Conservation (phyloP, 2,113 vertebrate genomes). For the Phalacrocorax aristotelis region DNA sequence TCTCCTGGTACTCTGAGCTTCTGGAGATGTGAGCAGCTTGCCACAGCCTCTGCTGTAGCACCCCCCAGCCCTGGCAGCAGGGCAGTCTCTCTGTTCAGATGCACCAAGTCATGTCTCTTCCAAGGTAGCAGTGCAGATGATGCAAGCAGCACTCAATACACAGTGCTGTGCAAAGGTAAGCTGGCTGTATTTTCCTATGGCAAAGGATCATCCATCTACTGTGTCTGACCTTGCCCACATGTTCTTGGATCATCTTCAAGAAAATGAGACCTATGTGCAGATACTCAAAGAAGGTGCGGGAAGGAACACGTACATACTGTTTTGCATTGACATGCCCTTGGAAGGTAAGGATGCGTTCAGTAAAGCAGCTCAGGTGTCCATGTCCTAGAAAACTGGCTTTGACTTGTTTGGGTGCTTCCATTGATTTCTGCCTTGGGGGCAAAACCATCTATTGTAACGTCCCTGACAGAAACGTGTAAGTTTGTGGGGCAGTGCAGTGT, state of each 20-base stretch:
- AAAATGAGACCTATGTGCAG: neutral
- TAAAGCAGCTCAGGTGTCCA: neutral
- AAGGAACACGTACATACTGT: rapidly evolving
- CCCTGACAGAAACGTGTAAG: rapidly evolving
- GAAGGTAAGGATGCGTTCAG: neutral
- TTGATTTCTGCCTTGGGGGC: neutral
- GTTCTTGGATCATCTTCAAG: neutral
- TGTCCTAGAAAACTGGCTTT: neutral
- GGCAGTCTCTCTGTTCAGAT: neutral
- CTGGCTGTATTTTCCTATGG: neutral
- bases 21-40: neutral
- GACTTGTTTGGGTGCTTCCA: neutral
- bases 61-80: neutral
- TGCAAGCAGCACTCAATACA: neutral
- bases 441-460: neutral
- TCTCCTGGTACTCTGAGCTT: neutral
- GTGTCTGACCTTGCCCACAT: neutral
- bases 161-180: rapidly evolving
- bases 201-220: neutral
- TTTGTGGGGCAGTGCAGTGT: neutral
- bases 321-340: neutral
- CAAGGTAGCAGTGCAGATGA: neutral
- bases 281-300: neutral
- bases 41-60: neutral
- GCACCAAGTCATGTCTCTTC: neutral